Evolutionary conservation across 1,140 invertebrate species (phyloP).

Genomic region (Trachymyrmex septentrionalis): DNA sequence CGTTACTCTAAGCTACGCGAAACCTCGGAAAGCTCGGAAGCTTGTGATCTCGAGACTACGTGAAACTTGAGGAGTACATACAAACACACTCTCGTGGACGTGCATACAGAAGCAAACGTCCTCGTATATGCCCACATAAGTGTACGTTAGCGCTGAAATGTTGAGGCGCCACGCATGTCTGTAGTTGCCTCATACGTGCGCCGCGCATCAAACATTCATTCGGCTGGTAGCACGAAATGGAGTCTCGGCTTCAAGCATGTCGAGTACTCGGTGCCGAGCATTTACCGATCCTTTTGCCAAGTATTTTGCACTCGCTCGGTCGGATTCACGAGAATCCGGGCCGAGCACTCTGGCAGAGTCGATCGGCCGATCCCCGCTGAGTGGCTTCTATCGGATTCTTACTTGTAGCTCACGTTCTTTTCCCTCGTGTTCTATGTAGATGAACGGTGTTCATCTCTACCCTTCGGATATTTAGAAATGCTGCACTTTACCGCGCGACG

Average conservation of each 20-base stretch:
- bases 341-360: slow-evolving; percentile 29
- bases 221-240: slow-evolving; percentile 64
- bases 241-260: slow-evolving; percentile 57
- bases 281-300: slow-evolving; percentile 71
- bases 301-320: slow-evolving; percentile 66
- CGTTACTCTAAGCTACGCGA: slow-evolving; percentile 44
- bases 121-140: slow-evolving; percentile 26
- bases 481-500: not conserved
- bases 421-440: not conserved
- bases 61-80: slow-evolving; percentile 41
- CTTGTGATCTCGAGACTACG: slow-evolving; percentile 41
- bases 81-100: not conserved
- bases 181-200: slow-evolving; percentile 62
- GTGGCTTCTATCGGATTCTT: slow-evolving; percentile 13
- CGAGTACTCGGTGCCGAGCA: slow-evolving; percentile 41
- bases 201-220: slow-evolving; percentile 79
- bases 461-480: slow-evolving; percentile 38
- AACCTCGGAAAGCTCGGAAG: slow-evolving; percentile 70
- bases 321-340: slow-evolving; percentile 62
- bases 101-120: not conserved
- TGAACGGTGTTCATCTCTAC: not conserved
- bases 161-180: slow-evolving; percentile 52
- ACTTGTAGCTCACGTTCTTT: not conserved
- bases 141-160: slow-evolving; percentile 43
- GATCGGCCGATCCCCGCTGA: slow-evolving; percentile 20